These are phyloP conservation scores for Agrochola circellaris DNA, from an alignment of 2,888 invertebrate species.

Conservation along the genomic window DNA sequence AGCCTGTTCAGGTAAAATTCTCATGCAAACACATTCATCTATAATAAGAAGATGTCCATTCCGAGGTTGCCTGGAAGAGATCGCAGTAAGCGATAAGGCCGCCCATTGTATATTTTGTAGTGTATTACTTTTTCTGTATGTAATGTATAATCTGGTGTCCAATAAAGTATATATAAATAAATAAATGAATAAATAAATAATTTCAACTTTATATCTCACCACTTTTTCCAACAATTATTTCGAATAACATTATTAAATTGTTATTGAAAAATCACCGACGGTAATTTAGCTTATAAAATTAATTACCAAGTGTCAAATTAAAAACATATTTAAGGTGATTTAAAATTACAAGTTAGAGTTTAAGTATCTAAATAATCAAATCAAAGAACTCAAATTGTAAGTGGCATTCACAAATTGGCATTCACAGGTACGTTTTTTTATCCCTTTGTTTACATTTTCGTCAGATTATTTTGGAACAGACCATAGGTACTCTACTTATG, in stretches of 20 bases:
- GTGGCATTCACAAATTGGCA: too few species aligned
- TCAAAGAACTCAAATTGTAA: background rate
- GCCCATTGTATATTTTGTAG: too few species aligned
- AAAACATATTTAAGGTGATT: background rate
- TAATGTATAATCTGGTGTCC: too few species aligned
- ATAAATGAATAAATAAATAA: too few species aligned
- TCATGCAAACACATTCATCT: too few species aligned
- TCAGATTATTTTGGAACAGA: background rate
- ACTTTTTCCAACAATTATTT: background rate
- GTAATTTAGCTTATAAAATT: background rate
- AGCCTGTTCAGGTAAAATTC: background rate
- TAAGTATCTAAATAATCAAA: background rate
- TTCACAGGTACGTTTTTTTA: background rate
- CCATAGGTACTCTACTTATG: background rate
- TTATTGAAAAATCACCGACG: background rate
- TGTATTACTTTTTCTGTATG: too few species aligned
- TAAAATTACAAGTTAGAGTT: too few species aligned
- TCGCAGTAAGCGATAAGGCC: too few species aligned
- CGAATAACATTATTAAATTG: background rate
- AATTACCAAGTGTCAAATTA: background rate
- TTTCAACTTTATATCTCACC: background rate
- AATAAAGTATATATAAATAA: too few species aligned
- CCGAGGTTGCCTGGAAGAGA: too few species aligned
- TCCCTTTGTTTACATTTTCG: background rate
- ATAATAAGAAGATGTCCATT: too few species aligned